A percentile compares a stretch with the other conserved stretches of the same genome.
These are phyloP conservation scores for Labeo catla DNA, from an alignment of 2,113 vertebrate genomes.

Conservation along the genomic window DNA sequence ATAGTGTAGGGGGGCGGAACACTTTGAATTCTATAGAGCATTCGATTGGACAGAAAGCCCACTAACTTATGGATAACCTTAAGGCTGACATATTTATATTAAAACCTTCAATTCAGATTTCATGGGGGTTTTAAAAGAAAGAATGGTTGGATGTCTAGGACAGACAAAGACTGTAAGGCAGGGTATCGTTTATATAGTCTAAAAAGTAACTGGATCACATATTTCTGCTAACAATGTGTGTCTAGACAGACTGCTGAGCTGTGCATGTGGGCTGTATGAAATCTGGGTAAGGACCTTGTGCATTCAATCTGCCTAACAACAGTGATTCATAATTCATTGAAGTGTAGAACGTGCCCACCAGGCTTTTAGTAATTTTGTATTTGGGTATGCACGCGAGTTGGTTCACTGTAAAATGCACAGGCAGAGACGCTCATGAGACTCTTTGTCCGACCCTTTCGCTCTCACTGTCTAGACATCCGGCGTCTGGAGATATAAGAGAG, in stretches of 20 bases:
- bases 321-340: slow-evolving; percentile 56
- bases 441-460: slow-evolving; percentile 38
- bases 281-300: slow-evolving; percentile 37
- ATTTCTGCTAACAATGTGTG: background rate
- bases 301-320: slow-evolving; percentile 28
- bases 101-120: no score
- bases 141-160: background rate
- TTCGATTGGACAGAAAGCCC: no score
- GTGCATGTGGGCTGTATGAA: slow-evolving; percentile 25
- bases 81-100: no score
- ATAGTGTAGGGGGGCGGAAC: no score
- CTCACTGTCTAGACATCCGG: slow-evolving; percentile 35
- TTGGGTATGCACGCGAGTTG: slow-evolving; percentile 25
- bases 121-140: no score
- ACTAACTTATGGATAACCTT: no score
- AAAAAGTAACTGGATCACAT: slow-evolving; percentile 7
- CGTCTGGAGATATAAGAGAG: slow-evolving; percentile 44
- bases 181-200: background rate
- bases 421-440: slow-evolving; percentile 32
- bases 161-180: background rate
- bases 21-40: no score
- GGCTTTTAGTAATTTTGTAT: slow-evolving; percentile 40
- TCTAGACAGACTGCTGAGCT: slow-evolving; percentile 20
- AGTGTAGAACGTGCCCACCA: slow-evolving; percentile 21
- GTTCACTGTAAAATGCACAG: slow-evolving; percentile 42